Conservation (phyloP, 2,888 invertebrate genomes). For the Drosophila phalerata region DNA sequence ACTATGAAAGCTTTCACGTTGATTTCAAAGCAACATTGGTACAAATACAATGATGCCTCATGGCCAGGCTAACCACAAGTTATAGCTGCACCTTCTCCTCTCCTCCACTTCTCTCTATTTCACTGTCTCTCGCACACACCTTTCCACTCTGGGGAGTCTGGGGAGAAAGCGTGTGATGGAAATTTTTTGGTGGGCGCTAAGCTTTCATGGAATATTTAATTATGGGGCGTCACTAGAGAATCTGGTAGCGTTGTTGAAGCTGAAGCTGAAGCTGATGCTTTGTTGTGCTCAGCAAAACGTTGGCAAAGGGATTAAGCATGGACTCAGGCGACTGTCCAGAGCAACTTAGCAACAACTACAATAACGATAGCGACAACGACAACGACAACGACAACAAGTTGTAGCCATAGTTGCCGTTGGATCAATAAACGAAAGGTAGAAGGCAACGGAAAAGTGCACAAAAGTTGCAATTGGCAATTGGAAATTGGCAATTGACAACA, state of each 20-base stretch:
- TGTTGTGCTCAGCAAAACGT: constrained; percentile 33
- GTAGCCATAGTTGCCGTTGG: constrained; percentile 56
- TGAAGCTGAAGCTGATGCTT: constrained; percentile 36
- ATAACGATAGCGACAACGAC: constrained; percentile 19
- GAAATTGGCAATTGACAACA: constrained; percentile 34
- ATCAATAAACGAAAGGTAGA: constrained; percentile 50
- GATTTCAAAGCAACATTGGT: constrained; percentile 29
- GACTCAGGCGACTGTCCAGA: constrained; percentile 21
- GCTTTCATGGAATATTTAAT: constrained; percentile 72
- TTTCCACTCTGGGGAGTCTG: constrained; percentile 8
- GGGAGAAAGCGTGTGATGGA: constrained; percentile 30
- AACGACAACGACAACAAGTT: constrained; percentile 15
- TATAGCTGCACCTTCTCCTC: constrained; percentile 3
- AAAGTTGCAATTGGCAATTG: constrained; percentile 42
- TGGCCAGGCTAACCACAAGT: constrained; percentile 39
- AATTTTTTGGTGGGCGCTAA: constrained; percentile 40
- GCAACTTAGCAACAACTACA: constrained; percentile 28
- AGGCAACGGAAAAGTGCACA: constrained; percentile 26
- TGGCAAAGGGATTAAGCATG: constrained; percentile 43
- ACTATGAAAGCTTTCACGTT: constrained; percentile 20
- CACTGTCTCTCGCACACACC: not conserved
- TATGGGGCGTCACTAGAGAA: constrained; percentile 37
- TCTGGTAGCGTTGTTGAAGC: constrained; percentile 10
- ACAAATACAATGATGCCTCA: constrained; percentile 37
- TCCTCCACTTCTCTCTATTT: not conserved